These are phyloP conservation scores for Propithecus perrieri DNA, from an alignment of 2,797 vertebrate species.

Conservation along the genomic window DNA sequence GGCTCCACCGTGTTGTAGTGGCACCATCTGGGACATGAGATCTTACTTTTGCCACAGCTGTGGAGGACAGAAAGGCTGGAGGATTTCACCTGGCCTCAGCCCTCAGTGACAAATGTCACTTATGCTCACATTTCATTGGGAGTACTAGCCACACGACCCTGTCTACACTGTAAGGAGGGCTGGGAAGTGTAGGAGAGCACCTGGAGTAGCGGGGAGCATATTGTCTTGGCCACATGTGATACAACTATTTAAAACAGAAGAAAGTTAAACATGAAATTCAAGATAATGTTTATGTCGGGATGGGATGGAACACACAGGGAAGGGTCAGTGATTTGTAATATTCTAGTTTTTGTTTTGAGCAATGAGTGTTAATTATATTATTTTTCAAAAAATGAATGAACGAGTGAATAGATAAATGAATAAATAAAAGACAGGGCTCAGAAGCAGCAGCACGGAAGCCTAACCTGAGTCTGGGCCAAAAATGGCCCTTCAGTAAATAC, in stretches of 20 bases:
- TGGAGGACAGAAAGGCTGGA: not conserved
- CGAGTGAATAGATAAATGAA: not conserved
- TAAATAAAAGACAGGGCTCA: not conserved
- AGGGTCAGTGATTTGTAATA: not conserved
- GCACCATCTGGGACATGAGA: not conserved
- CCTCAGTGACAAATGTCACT: not conserved
- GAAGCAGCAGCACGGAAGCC: not conserved
- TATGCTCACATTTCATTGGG: not conserved
- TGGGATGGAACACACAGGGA: not conserved
- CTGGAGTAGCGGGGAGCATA: not conserved
- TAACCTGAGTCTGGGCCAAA: not conserved
- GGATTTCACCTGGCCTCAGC: not conserved
- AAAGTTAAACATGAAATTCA: conserved; percentile 14
- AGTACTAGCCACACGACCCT: not conserved
- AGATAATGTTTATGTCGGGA: not conserved
- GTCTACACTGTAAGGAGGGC: not conserved
- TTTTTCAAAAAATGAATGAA: not conserved
- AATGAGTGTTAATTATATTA: not conserved
- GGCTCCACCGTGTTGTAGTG: not conserved
- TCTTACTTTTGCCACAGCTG: not conserved
- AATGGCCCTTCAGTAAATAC: conserved; percentile 43
- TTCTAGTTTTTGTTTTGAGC: not conserved
- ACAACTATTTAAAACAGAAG: conserved; percentile 5
- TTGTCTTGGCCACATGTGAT: not conserved
- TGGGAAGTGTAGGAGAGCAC: not conserved